Evolutionary conservation across 2,888 invertebrate genomes (phyloP).

Genomic region (Drosophila phalerata): DNA sequence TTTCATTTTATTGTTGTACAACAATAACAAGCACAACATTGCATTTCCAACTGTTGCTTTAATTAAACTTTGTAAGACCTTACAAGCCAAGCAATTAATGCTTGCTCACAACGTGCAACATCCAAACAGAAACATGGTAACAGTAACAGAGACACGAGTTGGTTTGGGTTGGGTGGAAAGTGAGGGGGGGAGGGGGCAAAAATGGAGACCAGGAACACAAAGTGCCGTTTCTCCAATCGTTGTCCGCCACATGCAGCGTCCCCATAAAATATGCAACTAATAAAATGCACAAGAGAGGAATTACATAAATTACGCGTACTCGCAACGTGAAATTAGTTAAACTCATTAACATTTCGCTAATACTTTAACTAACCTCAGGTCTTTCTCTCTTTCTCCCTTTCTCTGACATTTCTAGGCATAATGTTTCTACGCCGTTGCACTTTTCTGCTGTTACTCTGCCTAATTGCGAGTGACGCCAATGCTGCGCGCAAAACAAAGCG

Average conservation of each 20-base stretch:
- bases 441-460: conserved; percentile 80
- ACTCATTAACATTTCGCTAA: conserved; percentile 69
- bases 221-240: conserved; percentile 58
- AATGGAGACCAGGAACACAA: conserved; percentile 26
- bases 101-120: conserved; percentile 54
- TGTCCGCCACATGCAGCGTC: conserved; percentile 42
- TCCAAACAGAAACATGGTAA: conserved; percentile 21
- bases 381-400: neutral
- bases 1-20: conserved; percentile 70
- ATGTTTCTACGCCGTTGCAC: conserved; percentile 84
- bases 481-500: conserved; percentile 84
- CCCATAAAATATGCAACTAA: conserved; percentile 53
- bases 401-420: conserved; percentile 58
- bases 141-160: conserved; percentile 30
- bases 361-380: neutral
- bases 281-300: conserved; percentile 69
- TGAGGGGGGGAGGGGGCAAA: neutral
- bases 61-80: conserved; percentile 75
- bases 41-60: conserved; percentile 67
- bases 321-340: conserved; percentile 70
- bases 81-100: conserved; percentile 75
- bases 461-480: conserved; percentile 82
- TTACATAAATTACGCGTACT: conserved; percentile 77
- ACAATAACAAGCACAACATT: conserved; percentile 47
- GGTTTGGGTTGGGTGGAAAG: neutral